Conservation (phyloP, 2,797 vertebrate species). For the Pangasius mekongensis region DNA sequence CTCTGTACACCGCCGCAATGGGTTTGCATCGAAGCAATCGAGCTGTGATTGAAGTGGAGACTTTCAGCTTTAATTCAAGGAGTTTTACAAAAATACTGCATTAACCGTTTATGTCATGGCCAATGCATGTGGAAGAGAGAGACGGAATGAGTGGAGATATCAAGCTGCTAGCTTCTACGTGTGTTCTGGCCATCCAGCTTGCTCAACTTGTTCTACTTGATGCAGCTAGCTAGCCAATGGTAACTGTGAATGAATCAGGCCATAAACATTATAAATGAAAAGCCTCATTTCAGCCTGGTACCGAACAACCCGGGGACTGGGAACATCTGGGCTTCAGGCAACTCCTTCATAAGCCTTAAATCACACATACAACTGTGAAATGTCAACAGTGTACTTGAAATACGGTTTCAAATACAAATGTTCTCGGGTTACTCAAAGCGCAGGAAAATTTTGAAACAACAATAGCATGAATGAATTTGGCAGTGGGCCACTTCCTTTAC, state of each 20-base stretch:
- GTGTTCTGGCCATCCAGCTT: background rate
- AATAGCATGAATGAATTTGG: background rate
- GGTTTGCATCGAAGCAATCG: too few relatives aligned
- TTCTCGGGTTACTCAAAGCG: background rate
- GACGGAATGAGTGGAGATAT: too few relatives aligned
- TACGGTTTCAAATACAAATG: background rate
- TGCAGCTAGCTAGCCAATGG: background rate
- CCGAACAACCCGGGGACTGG: background rate
- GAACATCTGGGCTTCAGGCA: background rate
- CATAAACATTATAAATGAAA: background rate
- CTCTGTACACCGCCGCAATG: too few relatives aligned
- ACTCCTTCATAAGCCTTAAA: too few relatives aligned
- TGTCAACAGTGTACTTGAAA: constrained; percentile 5
- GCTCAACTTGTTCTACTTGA: background rate
- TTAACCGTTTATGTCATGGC: too few relatives aligned
- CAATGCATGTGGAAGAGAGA: background rate
- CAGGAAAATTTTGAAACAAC: background rate
- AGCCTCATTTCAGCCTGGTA: background rate
- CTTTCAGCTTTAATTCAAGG: too few relatives aligned
- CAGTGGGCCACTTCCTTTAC: background rate
- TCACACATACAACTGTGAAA: background rate
- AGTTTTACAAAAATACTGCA: too few relatives aligned
- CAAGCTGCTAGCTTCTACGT: too few relatives aligned
- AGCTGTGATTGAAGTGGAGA: too few relatives aligned
- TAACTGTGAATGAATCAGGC: background rate